These are phyloP conservation scores for Semotilus atromaculatus DNA, from an alignment of 2,797 vertebrate species.

Conservation along the genomic window DNA sequence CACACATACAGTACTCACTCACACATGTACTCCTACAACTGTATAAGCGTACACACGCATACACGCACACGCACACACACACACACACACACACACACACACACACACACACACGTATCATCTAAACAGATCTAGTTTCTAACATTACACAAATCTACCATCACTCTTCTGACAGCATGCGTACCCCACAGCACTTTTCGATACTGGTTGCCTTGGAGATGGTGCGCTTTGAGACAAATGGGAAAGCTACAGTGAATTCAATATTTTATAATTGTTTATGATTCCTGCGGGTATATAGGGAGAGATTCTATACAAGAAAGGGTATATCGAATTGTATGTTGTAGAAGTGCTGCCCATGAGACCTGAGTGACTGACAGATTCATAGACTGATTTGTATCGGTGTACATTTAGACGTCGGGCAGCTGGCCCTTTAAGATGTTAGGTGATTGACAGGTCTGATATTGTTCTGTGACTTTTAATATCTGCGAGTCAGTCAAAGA, in stretches of 20 bases:
- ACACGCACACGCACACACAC: neutral
- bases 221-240: constrained; percentile 43
- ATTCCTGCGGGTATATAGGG: constrained; percentile 45
- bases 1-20: neutral
- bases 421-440: constrained; percentile 60
- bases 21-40: neutral
- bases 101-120: neutral
- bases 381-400: constrained; percentile 58
- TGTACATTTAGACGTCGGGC: constrained; percentile 20
- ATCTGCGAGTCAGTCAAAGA: constrained; percentile 65
- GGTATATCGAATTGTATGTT: constrained; percentile 20
- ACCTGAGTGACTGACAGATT: constrained; percentile 20
- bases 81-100: neutral
- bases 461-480: constrained; percentile 79
- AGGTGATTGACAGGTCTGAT: constrained; percentile 74
- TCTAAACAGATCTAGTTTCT: constrained; percentile 17
- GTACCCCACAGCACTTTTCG: constrained; percentile 21
- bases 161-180: constrained; percentile 18
- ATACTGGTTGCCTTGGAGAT: constrained; percentile 68
- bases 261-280: constrained; percentile 51
- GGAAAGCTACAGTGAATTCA: constrained; percentile 64
- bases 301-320: constrained; percentile 14
- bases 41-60: neutral
- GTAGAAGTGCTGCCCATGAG: constrained; percentile 4
- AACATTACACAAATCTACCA: neutral